phyloP scores from a whole-genome alignment of 1,140 invertebrate species.

The Capitella teleta region DNA sequence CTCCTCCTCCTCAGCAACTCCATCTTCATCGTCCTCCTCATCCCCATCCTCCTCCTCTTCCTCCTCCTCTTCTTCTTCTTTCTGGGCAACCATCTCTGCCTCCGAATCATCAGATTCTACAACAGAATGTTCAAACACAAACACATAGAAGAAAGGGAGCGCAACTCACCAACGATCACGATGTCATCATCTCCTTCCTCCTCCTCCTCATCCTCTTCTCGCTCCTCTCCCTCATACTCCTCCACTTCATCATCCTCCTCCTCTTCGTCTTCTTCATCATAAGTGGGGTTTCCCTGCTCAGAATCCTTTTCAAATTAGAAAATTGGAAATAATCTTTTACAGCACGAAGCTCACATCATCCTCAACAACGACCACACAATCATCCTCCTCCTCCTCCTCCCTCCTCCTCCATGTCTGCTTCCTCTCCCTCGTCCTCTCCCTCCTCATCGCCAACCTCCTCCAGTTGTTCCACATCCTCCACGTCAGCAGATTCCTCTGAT shows the following conservation, averaged over 20 bases:
- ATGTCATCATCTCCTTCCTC: conserved; percentile 34
- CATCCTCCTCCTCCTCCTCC: conserved; percentile 17
- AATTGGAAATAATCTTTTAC: no score
- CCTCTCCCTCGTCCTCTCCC: conserved; percentile 43
- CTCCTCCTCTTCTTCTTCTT: neutral
- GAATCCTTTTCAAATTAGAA: no score
- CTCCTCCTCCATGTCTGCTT: conserved; percentile 45
- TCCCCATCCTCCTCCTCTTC: conserved; percentile 4
- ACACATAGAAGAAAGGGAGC: neutral
- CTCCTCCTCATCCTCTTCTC: conserved; percentile 3
- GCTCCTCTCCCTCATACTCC: conserved; percentile 8
- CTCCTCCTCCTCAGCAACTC: neutral
- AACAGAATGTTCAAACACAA: neutral
- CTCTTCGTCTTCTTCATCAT: conserved; percentile 16
- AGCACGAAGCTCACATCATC: conserved; percentile 11
- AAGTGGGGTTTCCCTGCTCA: neutral
- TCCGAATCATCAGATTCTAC: neutral
- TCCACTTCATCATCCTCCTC: conserved; percentile 24
- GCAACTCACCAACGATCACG: conserved; percentile 31
- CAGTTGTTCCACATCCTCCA: conserved; percentile 13
- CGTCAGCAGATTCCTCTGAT: conserved; percentile 12
- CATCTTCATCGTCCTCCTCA: neutral
- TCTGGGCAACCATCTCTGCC: neutral
- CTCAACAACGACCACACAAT: conserved; percentile 47
- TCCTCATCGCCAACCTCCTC: conserved; percentile 13